phyloP scores from a whole-genome alignment of 2,888 invertebrate species.

The Drosophila crucigera region DNA sequence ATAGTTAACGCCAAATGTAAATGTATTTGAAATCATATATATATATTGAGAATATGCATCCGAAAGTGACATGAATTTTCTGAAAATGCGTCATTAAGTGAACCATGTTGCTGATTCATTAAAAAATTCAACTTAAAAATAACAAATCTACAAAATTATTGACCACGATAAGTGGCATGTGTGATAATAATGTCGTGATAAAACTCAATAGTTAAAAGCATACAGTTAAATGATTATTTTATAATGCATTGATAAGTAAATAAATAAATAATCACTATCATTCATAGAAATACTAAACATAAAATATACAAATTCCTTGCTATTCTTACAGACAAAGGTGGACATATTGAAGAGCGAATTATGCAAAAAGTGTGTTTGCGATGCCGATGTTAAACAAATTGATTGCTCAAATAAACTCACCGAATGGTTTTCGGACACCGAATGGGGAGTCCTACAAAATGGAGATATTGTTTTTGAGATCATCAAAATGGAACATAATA shows the following conservation, averaged over 20 bases:
- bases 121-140: not conserved
- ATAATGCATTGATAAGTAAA: not conserved
- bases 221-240: not conserved
- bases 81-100: conserved; percentile 4
- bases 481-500: conserved; percentile 81
- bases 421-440: conserved; percentile 86
- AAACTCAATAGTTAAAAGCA: not conserved
- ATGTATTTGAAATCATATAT: not conserved
- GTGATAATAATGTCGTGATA: not conserved
- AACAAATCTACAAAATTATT: not conserved
- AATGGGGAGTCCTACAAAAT: conserved; percentile 86
- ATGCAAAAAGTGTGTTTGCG: conserved; percentile 87
- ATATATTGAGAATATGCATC: not conserved
- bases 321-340: conserved; percentile 54
- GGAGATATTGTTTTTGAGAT: conserved; percentile 77
- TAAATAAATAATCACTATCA: not conserved
- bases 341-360: conserved; percentile 80
- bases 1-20: not conserved
- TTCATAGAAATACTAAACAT: not conserved
- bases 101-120: conserved; percentile 7
- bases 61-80: not conserved
- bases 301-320: not conserved
- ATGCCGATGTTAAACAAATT: conserved; percentile 84
- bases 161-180: not conserved
- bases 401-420: conserved; percentile 86